A percentile compares a stretch with the other conserved stretches of the same genome.
Conservation (phyloP, 2,888 invertebrate species). For the Digitonthophagus gazella region DNA sequence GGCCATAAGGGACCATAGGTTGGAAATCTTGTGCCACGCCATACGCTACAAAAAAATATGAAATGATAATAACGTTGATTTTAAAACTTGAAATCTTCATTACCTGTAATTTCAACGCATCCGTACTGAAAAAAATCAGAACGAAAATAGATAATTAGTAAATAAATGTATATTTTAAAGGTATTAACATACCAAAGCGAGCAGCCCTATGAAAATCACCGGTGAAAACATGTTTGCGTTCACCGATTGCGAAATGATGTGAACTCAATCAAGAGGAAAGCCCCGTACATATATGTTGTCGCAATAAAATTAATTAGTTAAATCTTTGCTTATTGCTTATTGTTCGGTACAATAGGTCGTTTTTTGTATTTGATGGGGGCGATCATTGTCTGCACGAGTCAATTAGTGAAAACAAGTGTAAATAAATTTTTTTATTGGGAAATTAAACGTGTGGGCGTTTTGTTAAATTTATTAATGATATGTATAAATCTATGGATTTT, state of each 20-base stretch:
- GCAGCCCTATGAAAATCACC: conserved; percentile 2
- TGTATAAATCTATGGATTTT: too few relatives aligned
- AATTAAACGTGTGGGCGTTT: background rate
- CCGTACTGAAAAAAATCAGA: conserved; percentile 1
- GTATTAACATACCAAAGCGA: conserved; percentile 8
- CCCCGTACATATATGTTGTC: background rate
- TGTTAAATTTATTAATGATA: background rate
- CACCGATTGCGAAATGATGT: background rate
- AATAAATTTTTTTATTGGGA: background rate
- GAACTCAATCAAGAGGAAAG: background rate
- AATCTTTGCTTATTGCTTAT: conserved; percentile 1
- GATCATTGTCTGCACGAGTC: background rate
- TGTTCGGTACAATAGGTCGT: conserved; percentile 2
- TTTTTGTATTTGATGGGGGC: background rate
- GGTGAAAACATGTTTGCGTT: background rate
- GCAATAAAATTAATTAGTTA: too few relatives aligned
- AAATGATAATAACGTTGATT: background rate
- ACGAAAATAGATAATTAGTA: conserved; percentile 6
- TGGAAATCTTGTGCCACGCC: background rate
- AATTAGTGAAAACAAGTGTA: background rate
- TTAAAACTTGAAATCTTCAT: background rate
- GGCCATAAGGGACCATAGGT: background rate
- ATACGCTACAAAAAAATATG: conserved; percentile 9
- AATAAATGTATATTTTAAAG: background rate
- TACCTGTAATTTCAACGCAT: background rate